A percentile compares a stretch with the other conserved stretches of the same genome.
phyloP scores from a whole-genome alignment of 2,113 vertebrate genomes.

The Irena cyanogastra region DNA sequence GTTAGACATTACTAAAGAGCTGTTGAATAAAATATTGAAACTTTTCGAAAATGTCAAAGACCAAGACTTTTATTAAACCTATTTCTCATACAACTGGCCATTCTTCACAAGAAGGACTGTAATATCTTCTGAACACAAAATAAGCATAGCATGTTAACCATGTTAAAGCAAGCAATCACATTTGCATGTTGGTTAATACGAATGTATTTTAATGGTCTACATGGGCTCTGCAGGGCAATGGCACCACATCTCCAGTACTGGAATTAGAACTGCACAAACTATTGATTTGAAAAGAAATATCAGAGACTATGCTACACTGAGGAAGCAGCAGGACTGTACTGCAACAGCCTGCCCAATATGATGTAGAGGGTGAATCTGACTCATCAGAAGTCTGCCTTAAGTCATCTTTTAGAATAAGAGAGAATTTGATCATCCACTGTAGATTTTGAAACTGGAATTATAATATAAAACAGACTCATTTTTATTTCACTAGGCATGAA shows the following conservation, averaged over 20 bases:
- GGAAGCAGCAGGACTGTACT: neutral
- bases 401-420: neutral
- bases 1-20: neutral
- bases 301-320: neutral
- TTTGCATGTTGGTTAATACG: neutral
- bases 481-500: neutral
- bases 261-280: neutral
- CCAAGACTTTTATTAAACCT: neutral
- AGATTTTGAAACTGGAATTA: neutral
- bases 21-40: neutral
- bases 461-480: neutral
- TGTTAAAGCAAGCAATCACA: neutral
- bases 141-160: neutral
- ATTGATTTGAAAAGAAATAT: neutral
- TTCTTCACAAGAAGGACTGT: neutral
- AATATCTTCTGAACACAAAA: neutral
- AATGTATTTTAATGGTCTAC: neutral
- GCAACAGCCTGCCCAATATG: neutral
- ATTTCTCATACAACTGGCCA: neutral
- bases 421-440: neutral
- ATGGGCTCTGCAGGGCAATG: neutral
- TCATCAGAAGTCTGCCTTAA: neutral
- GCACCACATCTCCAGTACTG: rapidly evolving
- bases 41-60: neutral
- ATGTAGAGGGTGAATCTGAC: neutral